phyloP scores from a whole-genome alignment of 2,888 invertebrate genomes.

The Kuschelorhynchus macadamiae region DNA sequence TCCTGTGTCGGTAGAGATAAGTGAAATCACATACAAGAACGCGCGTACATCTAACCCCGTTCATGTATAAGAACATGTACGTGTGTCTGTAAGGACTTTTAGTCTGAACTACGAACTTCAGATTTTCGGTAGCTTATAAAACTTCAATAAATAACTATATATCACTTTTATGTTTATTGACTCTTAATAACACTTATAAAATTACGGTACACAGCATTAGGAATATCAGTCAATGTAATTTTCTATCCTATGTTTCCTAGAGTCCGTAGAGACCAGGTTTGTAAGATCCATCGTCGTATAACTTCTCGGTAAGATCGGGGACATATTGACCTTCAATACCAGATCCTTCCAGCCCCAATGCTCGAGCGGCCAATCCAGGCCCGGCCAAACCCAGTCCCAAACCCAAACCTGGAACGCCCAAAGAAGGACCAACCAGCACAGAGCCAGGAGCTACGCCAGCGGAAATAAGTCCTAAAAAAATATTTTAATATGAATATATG shows the following conservation, averaged over 20 bases:
- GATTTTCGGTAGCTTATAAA: no score
- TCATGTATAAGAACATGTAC: no score
- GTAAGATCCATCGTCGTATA: conserved; percentile 62
- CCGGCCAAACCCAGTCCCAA: conserved; percentile 19
- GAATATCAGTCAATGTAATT: conserved; percentile 18
- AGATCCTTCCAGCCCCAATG: conserved; percentile 47
- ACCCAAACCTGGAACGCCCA: conserved; percentile 14
- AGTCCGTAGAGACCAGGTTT: conserved; percentile 54
- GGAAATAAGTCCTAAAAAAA: conserved; percentile 35
- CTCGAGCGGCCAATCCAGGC: conserved; percentile 27
- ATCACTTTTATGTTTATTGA: no score
- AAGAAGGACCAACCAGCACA: conserved; percentile 17
- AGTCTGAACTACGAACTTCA: no score
- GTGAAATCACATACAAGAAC: no score
- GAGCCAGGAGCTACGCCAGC: conserved; percentile 41
- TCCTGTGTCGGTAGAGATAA: no score
- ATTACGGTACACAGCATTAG: conserved; percentile 36
- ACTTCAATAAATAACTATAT: no score
- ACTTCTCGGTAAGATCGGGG: conserved; percentile 58
- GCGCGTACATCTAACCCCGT: no score
- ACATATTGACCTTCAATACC: conserved; percentile 59
- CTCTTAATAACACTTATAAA: no score
- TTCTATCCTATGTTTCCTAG: background rate
- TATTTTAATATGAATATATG: background rate
- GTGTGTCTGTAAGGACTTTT: no score